phyloP scores from a whole-genome alignment of 2,888 invertebrate species.

The Cephus runcator region DNA sequence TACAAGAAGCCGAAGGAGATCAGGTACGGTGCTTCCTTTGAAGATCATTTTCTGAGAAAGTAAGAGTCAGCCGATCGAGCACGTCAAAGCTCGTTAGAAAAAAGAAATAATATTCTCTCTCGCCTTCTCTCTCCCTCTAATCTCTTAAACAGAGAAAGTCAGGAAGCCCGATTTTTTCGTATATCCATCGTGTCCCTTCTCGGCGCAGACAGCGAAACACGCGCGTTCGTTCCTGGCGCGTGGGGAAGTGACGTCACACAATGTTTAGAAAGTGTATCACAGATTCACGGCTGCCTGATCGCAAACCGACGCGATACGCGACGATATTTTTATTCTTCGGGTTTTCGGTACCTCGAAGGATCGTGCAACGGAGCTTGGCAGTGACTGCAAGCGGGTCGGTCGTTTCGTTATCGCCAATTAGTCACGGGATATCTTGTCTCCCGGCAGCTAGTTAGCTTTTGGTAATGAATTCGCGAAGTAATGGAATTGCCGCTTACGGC shows the following conservation, averaged over 20 bases:
- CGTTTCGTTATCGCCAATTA: neutral
- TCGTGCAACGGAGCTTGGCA: neutral
- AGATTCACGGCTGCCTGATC: conserved; percentile 35
- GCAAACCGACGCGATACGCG: neutral
- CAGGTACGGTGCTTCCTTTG: neutral
- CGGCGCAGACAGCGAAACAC: neutral
- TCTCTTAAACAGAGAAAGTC: neutral
- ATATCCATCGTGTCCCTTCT: neutral
- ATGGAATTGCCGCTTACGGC: neutral
- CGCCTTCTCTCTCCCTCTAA: neutral
- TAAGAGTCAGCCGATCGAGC: neutral
- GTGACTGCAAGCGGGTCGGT: neutral
- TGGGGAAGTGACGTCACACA: conserved; percentile 13
- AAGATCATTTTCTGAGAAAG: neutral
- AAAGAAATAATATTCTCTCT: neutral
- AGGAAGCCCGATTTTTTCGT: neutral
- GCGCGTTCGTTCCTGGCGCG: neutral
- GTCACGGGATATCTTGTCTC: neutral
- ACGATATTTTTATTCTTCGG: neutral
- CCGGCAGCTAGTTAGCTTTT: neutral
- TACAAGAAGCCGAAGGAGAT: neutral
- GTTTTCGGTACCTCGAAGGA: neutral
- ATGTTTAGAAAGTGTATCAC: conserved; percentile 52
- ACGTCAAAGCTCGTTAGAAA: neutral
- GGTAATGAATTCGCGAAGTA: neutral